Conservation (phyloP, 2,113 vertebrate genomes). For the Gobius niger region DNA sequence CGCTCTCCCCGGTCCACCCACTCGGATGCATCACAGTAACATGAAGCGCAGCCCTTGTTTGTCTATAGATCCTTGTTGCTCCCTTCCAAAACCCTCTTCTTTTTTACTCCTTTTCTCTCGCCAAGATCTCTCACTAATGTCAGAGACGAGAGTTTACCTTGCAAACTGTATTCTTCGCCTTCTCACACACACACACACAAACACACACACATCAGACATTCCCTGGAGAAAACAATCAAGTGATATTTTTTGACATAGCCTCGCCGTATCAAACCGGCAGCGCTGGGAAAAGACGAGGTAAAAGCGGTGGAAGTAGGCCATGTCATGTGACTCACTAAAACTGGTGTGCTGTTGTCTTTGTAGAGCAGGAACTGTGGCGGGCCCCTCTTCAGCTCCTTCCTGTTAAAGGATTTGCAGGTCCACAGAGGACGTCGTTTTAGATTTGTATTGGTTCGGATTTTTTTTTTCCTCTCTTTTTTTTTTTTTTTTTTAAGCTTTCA, state of each 20-base stretch:
- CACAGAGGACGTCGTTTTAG: conserved; percentile 61
- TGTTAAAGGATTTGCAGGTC: conserved; percentile 54
- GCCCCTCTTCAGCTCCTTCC: conserved; percentile 55
- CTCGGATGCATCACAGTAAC: conserved; percentile 28
- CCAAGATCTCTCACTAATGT: conserved; percentile 36
- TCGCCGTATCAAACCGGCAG: conserved; percentile 48
- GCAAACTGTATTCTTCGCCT: conserved; percentile 43
- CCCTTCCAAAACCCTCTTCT: conserved; percentile 17
- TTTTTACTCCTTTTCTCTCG: conserved; percentile 30
- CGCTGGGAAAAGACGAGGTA: conserved; percentile 27
- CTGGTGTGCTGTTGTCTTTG: conserved; percentile 57
- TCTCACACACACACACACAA: not conserved
- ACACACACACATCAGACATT: conserved; percentile 18
- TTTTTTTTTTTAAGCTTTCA: conserved; percentile 37
- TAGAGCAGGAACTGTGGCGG: conserved; percentile 48
- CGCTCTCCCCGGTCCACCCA: conserved; percentile 22
- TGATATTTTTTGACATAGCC: conserved; percentile 47
- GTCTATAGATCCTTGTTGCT: conserved; percentile 28
- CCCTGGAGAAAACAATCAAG: conserved; percentile 45
- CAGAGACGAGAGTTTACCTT: conserved; percentile 50
- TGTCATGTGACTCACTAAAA: conserved; percentile 63
- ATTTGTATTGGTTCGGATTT: conserved; percentile 52
- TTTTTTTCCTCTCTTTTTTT: not conserved
- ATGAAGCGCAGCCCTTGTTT: conserved; percentile 25
- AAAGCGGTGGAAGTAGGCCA: conserved; percentile 68